phyloP scores from a whole-genome alignment of 2,888 invertebrate species.

The Pachymerium ferrugineum region DNA sequence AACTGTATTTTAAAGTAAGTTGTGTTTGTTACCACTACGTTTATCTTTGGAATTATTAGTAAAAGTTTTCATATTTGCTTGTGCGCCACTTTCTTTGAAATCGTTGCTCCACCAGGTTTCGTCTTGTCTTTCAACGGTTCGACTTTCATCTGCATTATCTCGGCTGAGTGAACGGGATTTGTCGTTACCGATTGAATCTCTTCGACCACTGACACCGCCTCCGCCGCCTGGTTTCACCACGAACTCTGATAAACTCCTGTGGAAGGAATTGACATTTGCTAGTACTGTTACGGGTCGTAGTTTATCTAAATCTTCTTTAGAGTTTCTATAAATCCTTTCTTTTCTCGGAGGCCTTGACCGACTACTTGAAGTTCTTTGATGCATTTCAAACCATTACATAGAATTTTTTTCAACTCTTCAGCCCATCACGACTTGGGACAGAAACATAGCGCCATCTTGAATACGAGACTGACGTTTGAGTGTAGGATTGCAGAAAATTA shows the following conservation, averaged over 20 bases:
- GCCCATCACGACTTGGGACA: constrained; percentile 13
- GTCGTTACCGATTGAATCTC: background rate
- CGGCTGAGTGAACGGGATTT: constrained; percentile 29
- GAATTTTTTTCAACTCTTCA: constrained; percentile 1
- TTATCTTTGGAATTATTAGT: background rate
- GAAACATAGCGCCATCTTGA: background rate
- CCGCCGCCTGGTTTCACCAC: background rate
- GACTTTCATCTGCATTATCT: background rate
- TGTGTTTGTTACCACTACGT: background rate
- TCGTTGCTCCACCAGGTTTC: background rate
- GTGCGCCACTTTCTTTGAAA: background rate
- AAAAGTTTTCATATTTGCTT: background rate
- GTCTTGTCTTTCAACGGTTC: background rate
- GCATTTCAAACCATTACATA: constrained; percentile 26
- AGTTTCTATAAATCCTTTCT: constrained; percentile 30
- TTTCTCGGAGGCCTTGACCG: constrained; percentile 32
- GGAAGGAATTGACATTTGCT: background rate
- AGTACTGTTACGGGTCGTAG: background rate
- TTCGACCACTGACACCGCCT: background rate
- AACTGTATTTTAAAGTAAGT: background rate
- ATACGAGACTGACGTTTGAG: background rate
- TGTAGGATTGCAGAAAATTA: background rate
- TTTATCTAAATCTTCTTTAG: constrained; percentile 25
- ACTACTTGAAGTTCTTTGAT: constrained; percentile 29
- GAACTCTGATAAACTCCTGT: background rate